These are phyloP conservation scores for Entomobrya proxima DNA, from an alignment of 2,888 invertebrate species.

Conservation along the genomic window DNA sequence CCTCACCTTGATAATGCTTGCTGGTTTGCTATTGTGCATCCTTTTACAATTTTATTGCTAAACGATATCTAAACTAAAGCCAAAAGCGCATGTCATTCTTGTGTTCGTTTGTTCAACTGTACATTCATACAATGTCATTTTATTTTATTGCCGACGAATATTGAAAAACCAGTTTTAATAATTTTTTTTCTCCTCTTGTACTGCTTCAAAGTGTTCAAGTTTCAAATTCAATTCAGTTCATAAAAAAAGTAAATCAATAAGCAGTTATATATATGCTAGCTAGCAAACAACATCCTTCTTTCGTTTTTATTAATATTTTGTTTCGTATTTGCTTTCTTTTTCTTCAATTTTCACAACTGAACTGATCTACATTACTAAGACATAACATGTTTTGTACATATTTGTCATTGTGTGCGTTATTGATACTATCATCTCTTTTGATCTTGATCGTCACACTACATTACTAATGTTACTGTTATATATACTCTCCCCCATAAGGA, in stretches of 20 bases:
- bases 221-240: conserved; percentile 30
- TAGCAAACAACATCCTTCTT: neutral
- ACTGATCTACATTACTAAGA: neutral
- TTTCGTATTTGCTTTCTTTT: neutral
- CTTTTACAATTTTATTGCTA: neutral
- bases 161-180: neutral
- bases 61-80: neutral
- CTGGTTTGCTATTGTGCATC: neutral
- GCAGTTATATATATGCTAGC: too few relatives aligned
- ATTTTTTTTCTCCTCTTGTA: neutral
- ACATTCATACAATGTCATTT: neutral
- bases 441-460: neutral
- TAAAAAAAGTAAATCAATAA: neutral
- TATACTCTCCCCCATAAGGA: too few relatives aligned
- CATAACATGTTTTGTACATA: neutral
- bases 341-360: neutral
- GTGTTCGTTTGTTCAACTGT: too few relatives aligned
- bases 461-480: too few relatives aligned
- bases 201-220: conserved; percentile 4
- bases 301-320: neutral
- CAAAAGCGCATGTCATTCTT: neutral
- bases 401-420: neutral
- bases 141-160: neutral
- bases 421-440: neutral
- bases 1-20: too few relatives aligned